A percentile compares a stretch with the other conserved stretches of the same genome.
phyloP scores from a whole-genome alignment of 2,888 invertebrate species.

The Drosophila algonquin region DNA sequence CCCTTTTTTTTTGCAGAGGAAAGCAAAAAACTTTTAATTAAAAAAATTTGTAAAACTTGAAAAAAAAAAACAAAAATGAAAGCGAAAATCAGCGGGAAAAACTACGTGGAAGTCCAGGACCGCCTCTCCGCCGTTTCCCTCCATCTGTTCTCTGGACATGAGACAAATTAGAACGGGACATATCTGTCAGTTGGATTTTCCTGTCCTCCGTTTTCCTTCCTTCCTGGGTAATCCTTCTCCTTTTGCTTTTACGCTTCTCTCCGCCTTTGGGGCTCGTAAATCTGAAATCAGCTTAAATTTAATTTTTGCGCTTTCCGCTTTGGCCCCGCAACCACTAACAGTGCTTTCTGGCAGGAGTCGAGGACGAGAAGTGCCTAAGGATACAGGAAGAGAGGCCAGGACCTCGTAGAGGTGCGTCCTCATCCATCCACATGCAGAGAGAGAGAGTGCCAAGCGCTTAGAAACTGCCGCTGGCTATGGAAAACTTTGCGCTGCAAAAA shows the following conservation, averaged over 20 bases:
- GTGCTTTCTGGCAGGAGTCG: not conserved
- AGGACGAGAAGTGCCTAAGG: not conserved
- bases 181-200: constrained; percentile 36
- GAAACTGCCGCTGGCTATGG: constrained; percentile 40
- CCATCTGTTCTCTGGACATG: constrained; percentile 24
- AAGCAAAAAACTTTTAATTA: constrained; percentile 67
- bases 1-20: constrained; percentile 1
- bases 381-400: constrained; percentile 24
- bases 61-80: constrained; percentile 14
- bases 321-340: not conserved
- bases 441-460: constrained; percentile 4
- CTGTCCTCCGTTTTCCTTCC: not conserved
- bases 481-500: constrained; percentile 50
- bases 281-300: constrained; percentile 73
- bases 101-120: constrained; percentile 44
- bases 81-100: constrained; percentile 20
- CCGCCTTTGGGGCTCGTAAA: constrained; percentile 37
- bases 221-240: constrained; percentile 48
- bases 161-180: constrained; percentile 38
- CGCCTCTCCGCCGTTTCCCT: not conserved
- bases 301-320: constrained; percentile 57
- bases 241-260: constrained; percentile 1
- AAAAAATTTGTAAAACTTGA: constrained; percentile 52
- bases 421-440: constrained; percentile 3
- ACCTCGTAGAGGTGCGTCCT: constrained; percentile 6